Conservation (phyloP, 2,888 invertebrate genomes). For the Lasioglossum marginatum region DNA sequence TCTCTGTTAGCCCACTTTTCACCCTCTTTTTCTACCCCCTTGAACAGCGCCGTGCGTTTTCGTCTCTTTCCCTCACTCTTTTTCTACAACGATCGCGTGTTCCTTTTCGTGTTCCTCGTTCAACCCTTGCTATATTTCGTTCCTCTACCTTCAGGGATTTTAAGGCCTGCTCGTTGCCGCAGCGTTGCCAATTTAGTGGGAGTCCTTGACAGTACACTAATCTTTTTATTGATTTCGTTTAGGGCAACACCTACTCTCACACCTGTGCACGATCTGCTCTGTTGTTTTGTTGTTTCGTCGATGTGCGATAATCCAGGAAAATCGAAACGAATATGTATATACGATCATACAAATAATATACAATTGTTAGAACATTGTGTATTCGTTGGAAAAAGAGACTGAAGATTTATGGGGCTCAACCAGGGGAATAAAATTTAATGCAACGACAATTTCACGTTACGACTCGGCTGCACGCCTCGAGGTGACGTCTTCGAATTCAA, state of each 20-base stretch:
- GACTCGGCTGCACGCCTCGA: too few relatives aligned
- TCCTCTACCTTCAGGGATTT: conserved; percentile 39
- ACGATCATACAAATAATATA: neutral
- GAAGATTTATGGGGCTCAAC: neutral
- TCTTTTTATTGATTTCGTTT: conserved; percentile 59
- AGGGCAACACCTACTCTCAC: conserved; percentile 15
- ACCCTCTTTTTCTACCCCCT: conserved; percentile 34
- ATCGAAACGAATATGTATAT: neutral
- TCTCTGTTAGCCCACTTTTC: conserved; percentile 21
- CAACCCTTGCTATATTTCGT: conserved; percentile 43
- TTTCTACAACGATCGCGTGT: neutral
- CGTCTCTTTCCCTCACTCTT: neutral
- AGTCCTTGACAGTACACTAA: conserved; percentile 59
- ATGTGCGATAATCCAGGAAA: neutral
- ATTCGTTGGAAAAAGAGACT: neutral
- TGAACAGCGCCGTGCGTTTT: conserved; percentile 27
- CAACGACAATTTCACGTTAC: neutral
- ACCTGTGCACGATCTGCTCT: neutral
- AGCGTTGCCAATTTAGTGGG: conserved; percentile 58
- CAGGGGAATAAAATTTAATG: neutral
- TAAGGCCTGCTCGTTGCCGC: conserved; percentile 57
- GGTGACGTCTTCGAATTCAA: neutral
- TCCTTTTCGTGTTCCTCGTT: conserved; percentile 21
- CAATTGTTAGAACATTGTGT: neutral
- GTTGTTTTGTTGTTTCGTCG: neutral